Percentiles rank a stretch among this genome's conserved stretches.
These are phyloP conservation scores for Crocuta crocuta DNA, from an alignment of 2,113 vertebrate genomes.

Conservation along the genomic window DNA sequence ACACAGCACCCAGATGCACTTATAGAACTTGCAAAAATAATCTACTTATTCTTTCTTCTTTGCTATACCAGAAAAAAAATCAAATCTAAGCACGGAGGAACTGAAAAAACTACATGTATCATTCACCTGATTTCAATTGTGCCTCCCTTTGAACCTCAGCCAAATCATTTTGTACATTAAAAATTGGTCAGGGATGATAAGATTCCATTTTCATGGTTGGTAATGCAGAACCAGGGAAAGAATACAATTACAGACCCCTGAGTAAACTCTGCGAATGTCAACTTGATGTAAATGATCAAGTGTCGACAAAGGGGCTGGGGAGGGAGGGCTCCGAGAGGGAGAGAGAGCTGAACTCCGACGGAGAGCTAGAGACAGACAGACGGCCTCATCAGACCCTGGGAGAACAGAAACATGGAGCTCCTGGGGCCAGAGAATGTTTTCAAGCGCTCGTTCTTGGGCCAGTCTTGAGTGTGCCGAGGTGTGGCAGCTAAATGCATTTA, in stretches of 20 bases:
- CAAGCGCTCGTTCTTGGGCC: background rate
- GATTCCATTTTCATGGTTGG: conserved; percentile 99
- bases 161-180: conserved; percentile 99
- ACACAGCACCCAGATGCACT: conserved; percentile 79
- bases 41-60: conserved; percentile 77
- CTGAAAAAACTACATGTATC: conserved; percentile 93
- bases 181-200: conserved; percentile 99
- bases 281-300: conserved; percentile 99
- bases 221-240: conserved; percentile 99
- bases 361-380: conserved; percentile 35
- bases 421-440: rapidly evolving
- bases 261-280: conserved; percentile 99
- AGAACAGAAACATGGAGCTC: background rate
- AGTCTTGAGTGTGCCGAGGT: background rate
- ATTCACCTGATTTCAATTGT: conserved; percentile 99
- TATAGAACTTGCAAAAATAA: conserved; percentile 85
- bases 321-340: conserved; percentile 52
- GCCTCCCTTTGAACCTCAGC: conserved; percentile 97
- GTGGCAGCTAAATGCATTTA: background rate
- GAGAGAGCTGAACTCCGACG: conserved; percentile 45
- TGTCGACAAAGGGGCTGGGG: conserved; percentile 89
- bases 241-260: conserved; percentile 99
- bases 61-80: conserved; percentile 83
- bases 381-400: background rate
- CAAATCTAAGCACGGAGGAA: conserved; percentile 90